Evolutionary conservation across 2,797 vertebrate species (phyloP).

Genomic region (Chelon labrosus): DNA sequence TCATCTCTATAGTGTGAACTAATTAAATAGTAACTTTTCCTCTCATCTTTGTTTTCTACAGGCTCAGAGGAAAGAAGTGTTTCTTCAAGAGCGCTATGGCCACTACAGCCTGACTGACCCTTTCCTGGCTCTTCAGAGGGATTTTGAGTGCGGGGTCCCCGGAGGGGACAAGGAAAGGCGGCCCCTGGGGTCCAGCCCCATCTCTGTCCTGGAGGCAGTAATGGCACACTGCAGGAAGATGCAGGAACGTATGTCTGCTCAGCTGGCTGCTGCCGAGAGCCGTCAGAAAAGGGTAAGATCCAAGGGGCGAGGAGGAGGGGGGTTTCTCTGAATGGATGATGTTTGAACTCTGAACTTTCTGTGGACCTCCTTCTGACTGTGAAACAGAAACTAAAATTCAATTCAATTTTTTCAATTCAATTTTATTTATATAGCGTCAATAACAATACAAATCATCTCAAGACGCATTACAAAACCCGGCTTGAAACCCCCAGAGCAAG

Average conservation of each 20-base stretch:
- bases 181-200: constrained; percentile 91
- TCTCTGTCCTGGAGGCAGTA: constrained; percentile 96
- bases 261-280: constrained; percentile 94
- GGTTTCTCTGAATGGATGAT: background rate
- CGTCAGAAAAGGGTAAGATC: constrained; percentile 93
- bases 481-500: too few relatives aligned
- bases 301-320: background rate
- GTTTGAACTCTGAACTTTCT: background rate
- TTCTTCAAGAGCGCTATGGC: constrained; percentile 95
- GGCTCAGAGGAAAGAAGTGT: constrained; percentile 96
- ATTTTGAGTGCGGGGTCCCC: constrained; percentile 88
- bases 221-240: constrained; percentile 99
- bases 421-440: too few relatives aligned
- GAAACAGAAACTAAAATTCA: too few relatives aligned
- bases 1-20: background rate
- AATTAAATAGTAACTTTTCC: background rate
- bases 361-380: background rate
- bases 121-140: constrained; percentile 96
- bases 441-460: too few relatives aligned
- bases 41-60: constrained; percentile 52
- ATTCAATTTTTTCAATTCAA: too few relatives aligned
- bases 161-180: constrained; percentile 87
- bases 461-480: too few relatives aligned
- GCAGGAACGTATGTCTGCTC: constrained; percentile 96
- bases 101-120: constrained; percentile 97